Evolutionary conservation across 2,797 vertebrate species (phyloP), one percentile per base, ranked within the genome.

Genomic region (Sebastes minor): DNA sequence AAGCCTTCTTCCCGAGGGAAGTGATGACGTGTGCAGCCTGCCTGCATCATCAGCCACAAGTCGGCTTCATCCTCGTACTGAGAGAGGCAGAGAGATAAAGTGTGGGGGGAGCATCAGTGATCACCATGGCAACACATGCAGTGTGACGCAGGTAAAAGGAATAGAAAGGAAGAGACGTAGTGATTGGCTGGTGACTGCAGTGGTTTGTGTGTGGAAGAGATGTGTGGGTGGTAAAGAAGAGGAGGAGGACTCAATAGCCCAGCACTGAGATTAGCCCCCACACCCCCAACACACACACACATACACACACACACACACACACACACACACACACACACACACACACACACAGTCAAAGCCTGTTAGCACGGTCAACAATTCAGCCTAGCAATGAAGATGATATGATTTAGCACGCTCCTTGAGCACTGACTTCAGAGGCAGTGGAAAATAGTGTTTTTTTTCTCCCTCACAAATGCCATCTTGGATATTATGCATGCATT

Each of bases 91-190:
- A 60, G 76, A 84, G 68, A 75, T 49, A 69, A 49, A 55, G 75
- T 81, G 89, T 82, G 82, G 90, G 92, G 89, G 90, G 89, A 71
- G 91, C 86, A 92, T 91, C 80, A 73, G 83, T 71, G 70, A 89
- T 95, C 82, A 22, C 95, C 92, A 94, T 91, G 86, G 95, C 86
- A 94, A 96, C 95, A 91, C 82, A 93, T 86, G 89, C 88, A 87
- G 89, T 81, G 88, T 94, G 92, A 93, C 94, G 92, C 91, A 93
- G 90, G 88, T 91, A 76, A 74, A 69, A 56, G 91, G 76, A 85
- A 64, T 46, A 87, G 86, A 84, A 84, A 87, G 77, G 66, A 53
- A 67, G 74, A 64, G 76, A 77, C 80, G 67, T 69, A 25, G 71
- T n/a, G 91, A 94, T 94, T 94, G 92, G 94, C 86, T 91, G 78